Conservation (phyloP, 2,888 invertebrate genomes). For the Ochropacha duplaris region DNA sequence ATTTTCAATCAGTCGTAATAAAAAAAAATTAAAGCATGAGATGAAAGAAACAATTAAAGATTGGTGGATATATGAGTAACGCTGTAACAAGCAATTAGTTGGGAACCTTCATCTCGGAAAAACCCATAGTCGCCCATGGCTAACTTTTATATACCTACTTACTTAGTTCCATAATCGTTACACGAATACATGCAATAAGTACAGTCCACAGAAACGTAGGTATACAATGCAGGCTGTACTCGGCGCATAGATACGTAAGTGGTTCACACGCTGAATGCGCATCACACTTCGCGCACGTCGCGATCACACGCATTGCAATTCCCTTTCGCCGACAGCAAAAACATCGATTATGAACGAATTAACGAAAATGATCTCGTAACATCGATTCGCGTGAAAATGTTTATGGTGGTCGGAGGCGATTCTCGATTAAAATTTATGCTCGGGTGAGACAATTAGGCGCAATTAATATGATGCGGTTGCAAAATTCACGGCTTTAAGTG, state of each 20-base stretch:
- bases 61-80: too few species aligned
- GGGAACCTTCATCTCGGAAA: conserved; percentile 22
- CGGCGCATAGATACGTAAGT: conserved; percentile 26
- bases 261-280: conserved; percentile 45
- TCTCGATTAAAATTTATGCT: conserved; percentile 3
- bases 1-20: too few species aligned
- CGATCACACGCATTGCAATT: conserved; percentile 13
- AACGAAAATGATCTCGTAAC: background rate
- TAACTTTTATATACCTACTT: too few species aligned
- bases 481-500: background rate
- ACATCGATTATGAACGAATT: background rate
- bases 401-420: background rate
- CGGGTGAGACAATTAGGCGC: conserved; percentile 2
- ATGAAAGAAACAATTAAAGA: too few species aligned
- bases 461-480: background rate
- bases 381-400: conserved; percentile 1
- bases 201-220: background rate
- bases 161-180: conserved; percentile 32
- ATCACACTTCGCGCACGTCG: conserved; percentile 45
- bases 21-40: too few species aligned
- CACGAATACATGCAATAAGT: conserved; percentile 34
- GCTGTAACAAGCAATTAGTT: conserved; percentile 25
- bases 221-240: background rate
- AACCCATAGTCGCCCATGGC: conserved; percentile 20
- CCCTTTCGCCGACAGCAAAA: conserved; percentile 6